A percentile compares a stretch with the other conserved stretches of the same genome.
These are phyloP conservation scores for Sepioteuthis lessoniana DNA, from an alignment of 2,888 invertebrate genomes.

Conservation along the genomic window DNA sequence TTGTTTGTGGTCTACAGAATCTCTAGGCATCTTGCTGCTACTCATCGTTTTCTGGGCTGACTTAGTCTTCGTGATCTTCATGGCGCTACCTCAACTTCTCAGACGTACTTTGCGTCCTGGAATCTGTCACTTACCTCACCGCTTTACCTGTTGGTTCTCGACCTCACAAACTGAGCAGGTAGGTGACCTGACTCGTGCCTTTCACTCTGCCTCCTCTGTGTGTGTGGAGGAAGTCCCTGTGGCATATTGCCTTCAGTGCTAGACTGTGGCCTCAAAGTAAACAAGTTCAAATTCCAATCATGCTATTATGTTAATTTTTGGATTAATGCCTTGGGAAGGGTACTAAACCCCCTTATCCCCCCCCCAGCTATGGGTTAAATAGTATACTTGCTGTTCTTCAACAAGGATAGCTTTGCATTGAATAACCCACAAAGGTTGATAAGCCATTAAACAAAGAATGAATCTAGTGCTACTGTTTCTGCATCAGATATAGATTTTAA, in stretches of 20 bases:
- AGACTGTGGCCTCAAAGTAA: no score
- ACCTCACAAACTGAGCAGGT: not conserved
- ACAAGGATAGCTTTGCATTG: no score
- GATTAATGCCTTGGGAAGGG: no score
- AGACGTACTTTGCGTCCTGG: not conserved
- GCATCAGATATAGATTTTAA: not conserved
- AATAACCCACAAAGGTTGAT: no score
- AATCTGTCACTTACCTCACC: not conserved
- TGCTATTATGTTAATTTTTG: no score
- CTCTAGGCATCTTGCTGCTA: conserved; percentile 6
- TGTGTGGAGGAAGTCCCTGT: not conserved
- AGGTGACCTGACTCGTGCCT: conserved; percentile 10
- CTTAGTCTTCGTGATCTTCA: not conserved
- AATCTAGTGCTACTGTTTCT: not conserved
- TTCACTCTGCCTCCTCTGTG: not conserved
- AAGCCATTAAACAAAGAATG: no score
- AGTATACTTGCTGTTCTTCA: no score
- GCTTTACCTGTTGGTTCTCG: not conserved
- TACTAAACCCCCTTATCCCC: no score
- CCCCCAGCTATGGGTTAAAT: no score
- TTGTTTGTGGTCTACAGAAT: not conserved
- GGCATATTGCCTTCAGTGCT: no score
- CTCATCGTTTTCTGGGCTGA: not conserved
- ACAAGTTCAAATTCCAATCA: no score
- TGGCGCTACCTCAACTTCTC: conserved; percentile 6